phyloP scores from a whole-genome alignment of 2,888 invertebrate genomes.

The Napeogenes sylphis region DNA sequence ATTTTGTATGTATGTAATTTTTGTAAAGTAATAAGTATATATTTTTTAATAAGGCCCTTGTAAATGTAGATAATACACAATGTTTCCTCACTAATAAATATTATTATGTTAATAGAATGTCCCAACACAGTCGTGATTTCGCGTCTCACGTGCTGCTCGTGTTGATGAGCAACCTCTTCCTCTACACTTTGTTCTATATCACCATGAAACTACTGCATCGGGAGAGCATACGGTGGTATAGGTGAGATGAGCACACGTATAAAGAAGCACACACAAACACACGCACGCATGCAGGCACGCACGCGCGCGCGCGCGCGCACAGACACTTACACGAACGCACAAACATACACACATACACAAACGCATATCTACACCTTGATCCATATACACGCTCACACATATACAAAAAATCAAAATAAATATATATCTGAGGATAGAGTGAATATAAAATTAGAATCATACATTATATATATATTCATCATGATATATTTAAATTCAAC shows the following conservation, averaged over 20 bases:
- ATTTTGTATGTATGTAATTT: too few relatives aligned
- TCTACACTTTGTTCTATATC: conserved; percentile 91
- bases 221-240: conserved; percentile 82
- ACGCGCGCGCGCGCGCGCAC: too few relatives aligned
- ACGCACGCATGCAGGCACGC: not conserved
- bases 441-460: too few relatives aligned
- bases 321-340: too few relatives aligned
- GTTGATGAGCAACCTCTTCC: conserved; percentile 88
- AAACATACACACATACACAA: not conserved
- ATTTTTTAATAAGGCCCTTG: not conserved
- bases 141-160: conserved; percentile 88
- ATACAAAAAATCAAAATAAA: too few relatives aligned
- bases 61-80: not conserved
- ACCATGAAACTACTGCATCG: conserved; percentile 87
- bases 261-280: too few relatives aligned
- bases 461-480: too few relatives aligned
- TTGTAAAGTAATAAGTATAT: not conserved
- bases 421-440: too few relatives aligned
- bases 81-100: too few relatives aligned
- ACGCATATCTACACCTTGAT: too few relatives aligned
- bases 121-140: conserved; percentile 84
- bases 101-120: conserved; percentile 54
- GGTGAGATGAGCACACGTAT: conserved; percentile 40
- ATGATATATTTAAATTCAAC: too few relatives aligned
- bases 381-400: not conserved